Percentiles rank a stretch among this genome's conserved stretches.
These are phyloP conservation scores for Lontra canadensis DNA, from an alignment of 2,113 vertebrate genomes.

Conservation along the genomic window DNA sequence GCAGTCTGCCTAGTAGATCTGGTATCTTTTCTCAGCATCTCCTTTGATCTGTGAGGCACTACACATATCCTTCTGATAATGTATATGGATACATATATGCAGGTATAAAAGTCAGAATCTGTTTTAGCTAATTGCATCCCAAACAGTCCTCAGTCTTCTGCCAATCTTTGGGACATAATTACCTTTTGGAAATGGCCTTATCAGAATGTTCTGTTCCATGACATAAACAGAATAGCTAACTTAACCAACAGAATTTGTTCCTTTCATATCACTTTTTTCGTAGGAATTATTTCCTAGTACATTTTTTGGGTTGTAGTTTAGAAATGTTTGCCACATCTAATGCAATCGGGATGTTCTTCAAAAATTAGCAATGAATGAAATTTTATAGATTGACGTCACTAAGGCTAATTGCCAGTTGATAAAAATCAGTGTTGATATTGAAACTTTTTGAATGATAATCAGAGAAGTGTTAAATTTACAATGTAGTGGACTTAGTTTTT, in stretches of 20 bases:
- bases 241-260: background rate
- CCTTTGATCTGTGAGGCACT: background rate
- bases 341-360: background rate
- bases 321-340: background rate
- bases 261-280: background rate
- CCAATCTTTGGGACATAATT: background rate
- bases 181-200: background rate
- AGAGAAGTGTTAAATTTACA: background rate
- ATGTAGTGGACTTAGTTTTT: background rate
- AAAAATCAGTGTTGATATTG: background rate
- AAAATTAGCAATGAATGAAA: background rate
- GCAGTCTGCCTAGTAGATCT: background rate
- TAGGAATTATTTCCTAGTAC: background rate
- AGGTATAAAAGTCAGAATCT: background rate
- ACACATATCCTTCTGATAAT: background rate
- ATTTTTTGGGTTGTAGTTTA: background rate
- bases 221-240: background rate
- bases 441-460: background rate
- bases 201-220: background rate
- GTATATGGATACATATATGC: background rate
- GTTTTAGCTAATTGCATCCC: background rate
- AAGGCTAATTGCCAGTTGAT: background rate
- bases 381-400: background rate
- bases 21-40: background rate
- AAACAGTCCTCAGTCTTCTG: background rate